Evolutionary conservation across 2,797 vertebrate species (phyloP).

Genomic region (Erethizon dorsatum): DNA sequence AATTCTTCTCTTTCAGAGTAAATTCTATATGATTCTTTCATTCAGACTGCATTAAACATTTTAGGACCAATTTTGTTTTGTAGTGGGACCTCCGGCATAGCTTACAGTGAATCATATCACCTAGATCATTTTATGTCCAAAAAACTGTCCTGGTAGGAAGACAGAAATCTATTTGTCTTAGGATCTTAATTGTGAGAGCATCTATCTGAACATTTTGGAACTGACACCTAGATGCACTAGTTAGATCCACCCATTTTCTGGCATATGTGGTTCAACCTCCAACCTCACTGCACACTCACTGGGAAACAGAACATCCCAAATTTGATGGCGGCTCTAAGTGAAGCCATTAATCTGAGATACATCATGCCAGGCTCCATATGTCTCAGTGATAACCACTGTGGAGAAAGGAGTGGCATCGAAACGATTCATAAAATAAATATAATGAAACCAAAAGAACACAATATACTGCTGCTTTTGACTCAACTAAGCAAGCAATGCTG

Average conservation of each 20-base stretch:
- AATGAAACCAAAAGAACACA: neutral
- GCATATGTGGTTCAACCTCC: neutral
- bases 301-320: neutral
- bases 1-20: constrained; percentile 11
- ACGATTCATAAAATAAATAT: neutral
- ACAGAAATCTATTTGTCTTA: neutral
- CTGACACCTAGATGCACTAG: neutral
- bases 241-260: neutral
- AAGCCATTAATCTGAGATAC: neutral
- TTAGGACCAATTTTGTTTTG: neutral
- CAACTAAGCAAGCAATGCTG: neutral
- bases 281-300: neutral
- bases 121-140: neutral
- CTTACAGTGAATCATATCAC: neutral
- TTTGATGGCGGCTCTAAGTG: neutral
- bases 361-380: neutral
- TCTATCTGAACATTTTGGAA: neutral
- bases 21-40: neutral
- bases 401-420: neutral
- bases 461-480: neutral
- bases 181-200: neutral
- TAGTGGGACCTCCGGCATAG: neutral
- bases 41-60: neutral
- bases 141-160: neutral
- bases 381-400: neutral